phyloP scores from a whole-genome alignment of 2,888 invertebrate species.

The Conops quadrifasciatus region DNA sequence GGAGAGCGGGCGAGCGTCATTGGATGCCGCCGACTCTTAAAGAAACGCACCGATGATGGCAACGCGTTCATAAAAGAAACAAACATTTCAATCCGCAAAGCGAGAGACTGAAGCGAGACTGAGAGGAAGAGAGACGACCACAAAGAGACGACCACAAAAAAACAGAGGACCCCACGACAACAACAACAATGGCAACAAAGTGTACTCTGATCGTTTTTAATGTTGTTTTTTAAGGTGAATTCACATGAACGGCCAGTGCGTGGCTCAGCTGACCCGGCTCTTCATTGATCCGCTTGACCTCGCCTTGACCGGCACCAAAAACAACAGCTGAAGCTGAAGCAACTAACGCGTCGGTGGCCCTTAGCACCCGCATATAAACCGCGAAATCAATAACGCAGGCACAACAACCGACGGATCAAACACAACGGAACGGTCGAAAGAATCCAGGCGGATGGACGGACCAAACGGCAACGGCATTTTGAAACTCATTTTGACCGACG shows the following conservation, averaged over 20 bases:
- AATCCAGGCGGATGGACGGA: background rate
- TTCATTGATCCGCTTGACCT: conserved; percentile 4
- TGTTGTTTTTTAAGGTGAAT: conserved; percentile 20
- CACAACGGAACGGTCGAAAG: background rate
- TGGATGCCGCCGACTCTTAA: background rate
- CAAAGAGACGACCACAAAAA: background rate
- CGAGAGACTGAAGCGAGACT: background rate
- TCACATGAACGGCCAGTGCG: conserved; percentile 14
- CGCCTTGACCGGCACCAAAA: background rate
- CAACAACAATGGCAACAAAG: background rate
- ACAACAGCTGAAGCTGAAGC: background rate
- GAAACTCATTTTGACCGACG: background rate
- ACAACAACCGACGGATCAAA: background rate
- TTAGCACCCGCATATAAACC: too few species aligned
- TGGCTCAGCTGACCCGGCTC: background rate
- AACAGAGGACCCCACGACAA: background rate
- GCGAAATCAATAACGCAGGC: too few species aligned
- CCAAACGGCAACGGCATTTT: background rate
- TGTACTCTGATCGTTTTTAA: conserved; percentile 31
- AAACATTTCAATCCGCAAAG: background rate
- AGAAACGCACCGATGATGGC: background rate
- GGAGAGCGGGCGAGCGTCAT: background rate
- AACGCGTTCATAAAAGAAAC: background rate
- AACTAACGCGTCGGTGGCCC: too few species aligned
- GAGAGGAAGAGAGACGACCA: background rate